Evolutionary conservation across 2,113 vertebrate species (phyloP), one percentile per base, ranked within the genome.

Genomic region (Sciurus niger): DNA sequence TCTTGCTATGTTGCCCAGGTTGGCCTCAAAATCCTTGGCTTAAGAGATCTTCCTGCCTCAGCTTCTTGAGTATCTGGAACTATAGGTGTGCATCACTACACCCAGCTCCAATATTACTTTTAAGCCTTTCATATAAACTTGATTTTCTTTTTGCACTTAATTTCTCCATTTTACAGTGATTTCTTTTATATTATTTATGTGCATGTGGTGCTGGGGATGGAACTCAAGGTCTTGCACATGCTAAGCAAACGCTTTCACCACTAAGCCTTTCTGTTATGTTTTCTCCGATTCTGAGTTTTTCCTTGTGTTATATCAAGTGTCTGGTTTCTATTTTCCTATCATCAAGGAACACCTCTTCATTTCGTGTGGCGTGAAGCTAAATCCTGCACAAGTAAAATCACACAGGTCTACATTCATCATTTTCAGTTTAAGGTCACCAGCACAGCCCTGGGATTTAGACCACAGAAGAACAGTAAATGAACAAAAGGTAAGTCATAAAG

Each of bases 41-140:
- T 58, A 58, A 58, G 55, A 22, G 55, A 58, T 22, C 55, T 20
- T 58, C 55, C 55, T 58, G 55, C 55, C 55, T 58, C 20, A 58
- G 55, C 7, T 58, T 58, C 20, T 58, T 58, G 6, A 58, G 20
- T 58, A 58, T 6, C 55, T 58, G 20, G 55, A 20, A 58, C 8
- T 22, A 58, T 58, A 58, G 55, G 20, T 58, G 55, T 58, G 55
- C 20, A 58, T 8, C 55, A 58, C 55, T 58, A 20, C 20, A 58
- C 58, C 32, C 43, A 89, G 46, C 40, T 58, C 46, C 80, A 73
- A 68, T 46, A 80, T 88, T 48, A 73, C 13, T 51, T 72, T 89
- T 40, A 90, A 87, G n/a, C 2, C 32, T 76, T 84, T 77, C 58
- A n/a, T 34, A 72, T 76, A 70, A 86, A 85, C 25, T 76, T 96